A percentile compares a stretch with the other conserved stretches of the same genome.
Conservation (phyloP, 2,113 vertebrate genomes). For the Anthoscopus minutus region DNA sequence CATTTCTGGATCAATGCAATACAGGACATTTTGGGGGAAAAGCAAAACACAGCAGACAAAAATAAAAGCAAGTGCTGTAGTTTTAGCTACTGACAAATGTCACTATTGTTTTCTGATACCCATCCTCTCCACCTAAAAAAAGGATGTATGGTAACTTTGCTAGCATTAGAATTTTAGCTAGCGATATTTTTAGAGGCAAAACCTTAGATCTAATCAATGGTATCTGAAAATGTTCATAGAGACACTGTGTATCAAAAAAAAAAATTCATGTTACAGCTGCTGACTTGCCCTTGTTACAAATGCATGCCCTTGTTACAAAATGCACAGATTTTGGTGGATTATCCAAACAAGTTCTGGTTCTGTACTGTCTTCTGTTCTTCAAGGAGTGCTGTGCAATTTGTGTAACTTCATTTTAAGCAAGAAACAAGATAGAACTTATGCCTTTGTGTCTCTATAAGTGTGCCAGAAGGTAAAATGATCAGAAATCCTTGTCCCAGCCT, state of each 20-base stretch:
- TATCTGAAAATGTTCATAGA: neutral
- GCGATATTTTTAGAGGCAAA: neutral
- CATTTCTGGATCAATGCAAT: neutral
- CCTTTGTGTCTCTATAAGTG: neutral
- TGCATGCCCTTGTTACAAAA: neutral
- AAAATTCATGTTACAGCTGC: neutral
- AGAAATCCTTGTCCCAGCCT: slow-evolving; percentile 95
- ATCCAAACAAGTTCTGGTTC: neutral
- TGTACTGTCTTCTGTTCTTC: neutral
- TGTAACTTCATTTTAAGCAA: neutral
- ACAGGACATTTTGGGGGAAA: neutral
- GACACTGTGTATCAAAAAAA: neutral
- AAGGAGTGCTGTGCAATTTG: neutral
- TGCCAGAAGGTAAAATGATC: slow-evolving; percentile 1
- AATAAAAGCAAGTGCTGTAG: neutral
- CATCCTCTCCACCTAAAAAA: neutral
- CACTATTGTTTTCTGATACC: neutral
- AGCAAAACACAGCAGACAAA: neutral
- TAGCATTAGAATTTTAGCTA: neutral
- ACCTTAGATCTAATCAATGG: accelerated
- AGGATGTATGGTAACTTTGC: neutral
- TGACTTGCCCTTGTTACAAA: too few relatives aligned
- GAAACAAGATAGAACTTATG: neutral
- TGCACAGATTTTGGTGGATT: neutral
- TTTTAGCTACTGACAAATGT: neutral